Base-by-base conservation (phyloP, 2,888 invertebrate genomes). In the Eupithecia vulgata region DNA sequence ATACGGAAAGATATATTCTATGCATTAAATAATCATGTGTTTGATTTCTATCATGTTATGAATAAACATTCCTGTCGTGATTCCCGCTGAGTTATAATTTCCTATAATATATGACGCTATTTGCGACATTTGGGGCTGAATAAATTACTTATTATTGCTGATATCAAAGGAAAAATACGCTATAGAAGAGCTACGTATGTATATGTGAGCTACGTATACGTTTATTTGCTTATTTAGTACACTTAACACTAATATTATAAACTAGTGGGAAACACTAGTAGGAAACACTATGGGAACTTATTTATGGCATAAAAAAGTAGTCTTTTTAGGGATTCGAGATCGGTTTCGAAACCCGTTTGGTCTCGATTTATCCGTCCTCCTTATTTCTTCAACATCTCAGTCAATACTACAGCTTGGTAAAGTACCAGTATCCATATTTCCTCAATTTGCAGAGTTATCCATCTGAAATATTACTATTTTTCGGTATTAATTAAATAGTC, bases 1-100 rank as follows among this genome's bases (percentile, higher is more conserved):
- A 84, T 81, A 78, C 70, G 78, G 80, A 75, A 73, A 76, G 77
- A 77, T 76, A 74, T 82, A 78, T 78, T 74, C 75, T 68, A 76
- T 73, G 68, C 70, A 70, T 72, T 72, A 70, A 67, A 70, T 72
- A 67, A 59, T 71, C 35, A 71, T 74, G 68, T 64, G 72, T 72
- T 48, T 67, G 75, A 75, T 72, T 72, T 61, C 30, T 75, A 75
- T 75, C 70, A 65, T 17, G 48, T 65, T 70, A 75, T 75, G 72
- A 75, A 75, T 75, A 75, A 65, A 75, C 72, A 72, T 75, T 67
- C 65, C 59, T 67, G 67, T 67, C 42, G 37, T 67, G 59, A 71
- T 71, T 74, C 66, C 71, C 34, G 57, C 66, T 70, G 48, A 65
- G 48, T 67, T 70, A 70, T 75, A 72, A 72, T 72, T 75, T 68